phyloP scores from a whole-genome alignment of 2,888 invertebrate genomes.

The Petrolisthes manimaculis region DNA sequence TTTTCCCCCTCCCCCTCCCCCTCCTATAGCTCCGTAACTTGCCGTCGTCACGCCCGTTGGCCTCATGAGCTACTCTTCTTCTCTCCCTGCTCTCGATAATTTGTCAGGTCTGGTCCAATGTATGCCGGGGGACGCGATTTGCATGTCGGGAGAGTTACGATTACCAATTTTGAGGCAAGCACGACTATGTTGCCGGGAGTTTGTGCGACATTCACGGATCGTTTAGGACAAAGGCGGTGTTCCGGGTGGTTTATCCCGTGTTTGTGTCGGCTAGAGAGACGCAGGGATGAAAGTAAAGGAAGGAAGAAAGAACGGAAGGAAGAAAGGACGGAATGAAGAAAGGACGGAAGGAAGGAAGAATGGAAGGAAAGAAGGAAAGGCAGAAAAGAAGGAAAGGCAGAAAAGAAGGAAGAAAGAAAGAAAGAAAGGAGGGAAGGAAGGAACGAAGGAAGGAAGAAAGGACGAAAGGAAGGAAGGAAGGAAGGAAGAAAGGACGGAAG shows the following conservation, averaged over 20 bases:
- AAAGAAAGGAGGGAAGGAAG: neutral
- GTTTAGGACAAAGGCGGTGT: conserved; percentile 25
- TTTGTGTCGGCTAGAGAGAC: conserved; percentile 10
- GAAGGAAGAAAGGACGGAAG: neutral
- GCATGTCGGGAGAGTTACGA: conserved; percentile 29
- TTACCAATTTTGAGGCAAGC: conserved; percentile 36
- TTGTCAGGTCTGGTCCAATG: conserved; percentile 21
- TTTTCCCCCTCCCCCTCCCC: neutral
- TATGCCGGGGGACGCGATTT: conserved; percentile 23
- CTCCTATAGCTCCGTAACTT: too few species aligned
- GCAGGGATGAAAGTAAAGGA: neutral
- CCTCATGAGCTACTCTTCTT: neutral
- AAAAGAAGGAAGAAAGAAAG: neutral
- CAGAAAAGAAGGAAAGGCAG: neutral
- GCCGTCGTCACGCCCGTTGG: too few species aligned
- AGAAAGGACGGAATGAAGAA: neutral
- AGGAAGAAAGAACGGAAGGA: neutral
- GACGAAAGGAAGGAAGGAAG: neutral
- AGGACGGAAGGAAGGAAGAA: neutral
- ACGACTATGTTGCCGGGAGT: conserved; percentile 20
- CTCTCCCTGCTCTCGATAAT: conserved; percentile 23
- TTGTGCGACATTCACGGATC: conserved; percentile 33
- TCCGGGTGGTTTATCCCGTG: conserved; percentile 14
- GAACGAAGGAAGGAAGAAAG: neutral
- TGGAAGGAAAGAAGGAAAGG: neutral